Evolutionary conservation across 1,140 invertebrate genomes (phyloP).

Genomic region (Meteorus sp.): DNA sequence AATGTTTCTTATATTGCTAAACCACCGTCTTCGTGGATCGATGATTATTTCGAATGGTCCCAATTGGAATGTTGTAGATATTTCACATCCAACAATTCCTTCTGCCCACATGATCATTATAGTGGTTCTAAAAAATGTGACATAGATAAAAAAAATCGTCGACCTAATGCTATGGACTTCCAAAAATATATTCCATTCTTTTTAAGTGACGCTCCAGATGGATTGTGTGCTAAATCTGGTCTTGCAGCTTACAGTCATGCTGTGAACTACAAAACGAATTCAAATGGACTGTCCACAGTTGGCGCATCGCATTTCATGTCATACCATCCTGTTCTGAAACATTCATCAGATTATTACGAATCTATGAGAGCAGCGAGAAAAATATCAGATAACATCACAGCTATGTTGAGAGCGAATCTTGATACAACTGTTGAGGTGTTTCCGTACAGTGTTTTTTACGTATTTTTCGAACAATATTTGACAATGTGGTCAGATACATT

Average conservation of each 20-base stretch:
- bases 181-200: constrained; percentile 84
- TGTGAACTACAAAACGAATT: constrained; percentile 64
- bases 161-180: constrained; percentile 72
- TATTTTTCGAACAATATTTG: constrained; percentile 99
- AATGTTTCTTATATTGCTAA: constrained; percentile 84
- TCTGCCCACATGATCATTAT: constrained; percentile 72
- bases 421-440: constrained; percentile 79
- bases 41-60: constrained; percentile 95
- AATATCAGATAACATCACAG: constrained; percentile 81
- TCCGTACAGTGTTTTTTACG: constrained; percentile 97
- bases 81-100: constrained; percentile 61
- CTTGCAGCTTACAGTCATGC: constrained; percentile 79
- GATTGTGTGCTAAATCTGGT: constrained; percentile 82
- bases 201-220: constrained; percentile 85
- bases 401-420: constrained; percentile 69
- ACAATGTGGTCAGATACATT: constrained; percentile 93
- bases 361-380: constrained; percentile 80
- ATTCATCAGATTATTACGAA: constrained; percentile 88
- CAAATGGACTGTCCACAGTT: constrained; percentile 55
- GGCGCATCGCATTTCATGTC: constrained; percentile 89
- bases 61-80: constrained; percentile 66
- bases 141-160: too few relatives aligned
- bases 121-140: constrained; percentile 57
- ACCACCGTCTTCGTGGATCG: constrained; percentile 89
- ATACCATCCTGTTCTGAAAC: constrained; percentile 93